A percentile compares a stretch with the other conserved stretches of the same genome.
Evolutionary conservation across 2,113 vertebrate genomes (phyloP).

Genomic region (Ceuthmochares aereus): DNA sequence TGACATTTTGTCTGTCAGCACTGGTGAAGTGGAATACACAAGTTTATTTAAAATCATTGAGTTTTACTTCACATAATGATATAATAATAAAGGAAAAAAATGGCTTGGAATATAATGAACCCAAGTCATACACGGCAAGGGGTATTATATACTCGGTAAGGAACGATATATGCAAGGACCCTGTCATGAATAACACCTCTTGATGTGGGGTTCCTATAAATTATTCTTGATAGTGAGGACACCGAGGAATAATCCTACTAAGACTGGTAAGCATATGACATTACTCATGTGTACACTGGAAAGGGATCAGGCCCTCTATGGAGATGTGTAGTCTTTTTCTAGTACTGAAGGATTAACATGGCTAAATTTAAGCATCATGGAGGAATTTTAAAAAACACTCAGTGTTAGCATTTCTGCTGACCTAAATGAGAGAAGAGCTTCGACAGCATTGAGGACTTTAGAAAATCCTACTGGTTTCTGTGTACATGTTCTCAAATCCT

Average conservation of each 20-base stretch:
- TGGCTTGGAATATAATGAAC: not conserved
- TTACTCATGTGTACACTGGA: not conserved
- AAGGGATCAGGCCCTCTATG: not conserved
- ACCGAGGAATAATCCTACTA: not conserved
- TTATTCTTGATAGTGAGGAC: not conserved
- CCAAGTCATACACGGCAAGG: not conserved
- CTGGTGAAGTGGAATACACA: conserved; percentile 72
- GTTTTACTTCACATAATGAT: conserved; percentile 7
- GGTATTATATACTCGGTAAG: not conserved
- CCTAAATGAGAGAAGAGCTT: not conserved
- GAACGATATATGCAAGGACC: not conserved
- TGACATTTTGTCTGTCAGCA: conserved; percentile 79
- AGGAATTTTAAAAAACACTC: not conserved
- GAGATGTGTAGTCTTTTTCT: not conserved
- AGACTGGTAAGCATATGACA: not conserved
- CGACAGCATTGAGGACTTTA: not conserved
- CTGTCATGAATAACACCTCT: not conserved
- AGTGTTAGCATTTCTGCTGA: not conserved
- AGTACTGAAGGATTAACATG: not conserved
- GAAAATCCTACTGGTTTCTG: not conserved
- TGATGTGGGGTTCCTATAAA: not conserved
- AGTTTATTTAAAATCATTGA: conserved; percentile 27
- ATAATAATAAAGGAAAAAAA: conserved; percentile 21
- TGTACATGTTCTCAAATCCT: not conserved
- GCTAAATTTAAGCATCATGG: not conserved